A percentile compares a stretch with the other conserved stretches of the same genome.
Conservation (phyloP, 2,797 vertebrate species). For the Tapera naevia region DNA sequence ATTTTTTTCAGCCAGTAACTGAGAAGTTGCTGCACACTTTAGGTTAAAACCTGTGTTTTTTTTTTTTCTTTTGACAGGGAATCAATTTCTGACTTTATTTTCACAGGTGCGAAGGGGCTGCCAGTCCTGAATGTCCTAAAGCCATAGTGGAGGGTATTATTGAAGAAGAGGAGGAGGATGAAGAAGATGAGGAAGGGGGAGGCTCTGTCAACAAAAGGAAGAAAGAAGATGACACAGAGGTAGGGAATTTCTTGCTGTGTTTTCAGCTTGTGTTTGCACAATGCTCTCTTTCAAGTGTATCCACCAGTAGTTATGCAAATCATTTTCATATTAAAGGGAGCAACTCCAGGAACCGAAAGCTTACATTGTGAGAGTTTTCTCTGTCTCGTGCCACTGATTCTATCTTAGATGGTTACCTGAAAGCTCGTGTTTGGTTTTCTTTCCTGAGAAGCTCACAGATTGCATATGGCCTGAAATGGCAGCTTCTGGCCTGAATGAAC, state of each 20-base stretch:
- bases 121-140: conserved; percentile 85
- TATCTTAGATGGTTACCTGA: neutral
- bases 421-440: neutral
- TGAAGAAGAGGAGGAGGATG: conserved; percentile 89
- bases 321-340: neutral
- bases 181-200: conserved; percentile 81
- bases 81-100: neutral
- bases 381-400: accelerated
- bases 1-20: neutral
- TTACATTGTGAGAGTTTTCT: neutral
- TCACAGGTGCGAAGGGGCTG: conserved; percentile 88
- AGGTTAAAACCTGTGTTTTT: neutral
- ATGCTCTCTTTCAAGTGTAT: neutral
- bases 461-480: neutral
- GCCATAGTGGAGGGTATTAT: conserved; percentile 92
- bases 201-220: conserved; percentile 92
- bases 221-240: conserved; percentile 94
- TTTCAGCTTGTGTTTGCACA: neutral
- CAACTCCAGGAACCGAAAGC: neutral
- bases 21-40: neutral
- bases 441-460: neutral
- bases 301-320: neutral
- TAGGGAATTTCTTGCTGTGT: conserved; percentile 35
- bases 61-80: neutral
- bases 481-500: neutral